A percentile compares a stretch with the other conserved stretches of the same genome.
phyloP scores from a whole-genome alignment of 2,797 vertebrate species.

The Corythornis leucogaster region DNA sequence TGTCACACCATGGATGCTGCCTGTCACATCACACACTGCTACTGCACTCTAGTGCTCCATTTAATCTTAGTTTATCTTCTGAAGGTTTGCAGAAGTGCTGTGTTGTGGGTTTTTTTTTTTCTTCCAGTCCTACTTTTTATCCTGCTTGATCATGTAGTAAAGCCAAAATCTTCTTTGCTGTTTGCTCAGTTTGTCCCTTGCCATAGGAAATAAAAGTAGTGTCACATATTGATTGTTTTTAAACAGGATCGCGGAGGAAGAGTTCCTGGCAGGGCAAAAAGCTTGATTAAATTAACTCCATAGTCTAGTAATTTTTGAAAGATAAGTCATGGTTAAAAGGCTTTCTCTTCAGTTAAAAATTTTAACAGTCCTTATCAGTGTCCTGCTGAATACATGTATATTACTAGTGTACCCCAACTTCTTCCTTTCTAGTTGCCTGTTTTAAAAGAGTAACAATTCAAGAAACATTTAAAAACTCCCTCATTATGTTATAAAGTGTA shows the following conservation, averaged over 20 bases:
- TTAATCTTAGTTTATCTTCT: not conserved
- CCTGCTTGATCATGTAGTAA: not conserved
- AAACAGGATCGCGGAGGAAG: not conserved
- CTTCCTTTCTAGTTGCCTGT: not conserved
- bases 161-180: not conserved
- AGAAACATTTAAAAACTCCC: not conserved
- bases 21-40: not conserved
- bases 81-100: not conserved
- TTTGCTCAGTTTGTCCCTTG: not conserved
- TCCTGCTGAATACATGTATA: not conserved
- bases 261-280: not conserved
- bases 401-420: not conserved
- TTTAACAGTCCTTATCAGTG: not conserved
- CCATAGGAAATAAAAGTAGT: not conserved
- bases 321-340: not conserved
- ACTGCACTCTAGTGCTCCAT: not conserved
- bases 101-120: not conserved
- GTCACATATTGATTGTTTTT: not conserved
- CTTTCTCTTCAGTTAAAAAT: not conserved
- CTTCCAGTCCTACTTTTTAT: not conserved
- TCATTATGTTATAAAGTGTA: not conserved
- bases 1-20: not conserved
- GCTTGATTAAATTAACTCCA: not conserved
- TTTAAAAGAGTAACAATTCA: not conserved
- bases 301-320: not conserved